Base-by-base conservation (phyloP, 2,113 vertebrate species). In the Catagonus wagneri region DNA sequence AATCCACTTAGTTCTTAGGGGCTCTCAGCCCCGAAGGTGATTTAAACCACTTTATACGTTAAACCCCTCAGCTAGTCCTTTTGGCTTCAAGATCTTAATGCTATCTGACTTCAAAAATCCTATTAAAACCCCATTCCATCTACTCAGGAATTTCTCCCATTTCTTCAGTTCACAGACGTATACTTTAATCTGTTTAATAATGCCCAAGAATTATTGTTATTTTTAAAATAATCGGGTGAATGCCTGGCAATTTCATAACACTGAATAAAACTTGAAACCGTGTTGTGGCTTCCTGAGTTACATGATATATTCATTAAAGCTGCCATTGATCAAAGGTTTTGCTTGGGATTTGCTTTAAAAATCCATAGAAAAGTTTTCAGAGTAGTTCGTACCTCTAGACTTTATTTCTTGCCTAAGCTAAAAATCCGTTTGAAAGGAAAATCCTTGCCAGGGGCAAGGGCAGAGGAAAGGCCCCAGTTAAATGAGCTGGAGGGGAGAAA, bases 91-190 rank as follows among this genome's bases (percentile, higher is more conserved):
- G 54, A 20, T 84, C 56, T 19, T 79, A 75, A 60, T 36, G n/a
- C 36, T n/a, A 9, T 81, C 81, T 84, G 66, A 93, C 68, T 81
- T 96, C 36, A 93, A 81, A 85, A 89, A 69, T 97, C 72, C 39
- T 81, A 54, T 66, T 85, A 71, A 71, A 90, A 88, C 32, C n/a
- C 32, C 27, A 16, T n/a, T 71, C 44, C 12, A 32, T 32, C 14
- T 27, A 36, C 52, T 61, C 32, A n/a, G 22, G 34, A 80, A 76
- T 66, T 72, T 93, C 23, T 58, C 54, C 39, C 22, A 25, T 65
- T 52, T 34, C 20, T 44, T 90, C 22, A 27, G 15, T 2, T 36
- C 50, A 36, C 36, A 34, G 17, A 60, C 12, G 17, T 34, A 22
- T 79, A 61, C 34, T 79, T 79, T 72, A 23, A 74, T 84, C 65